Evolutionary conservation across 2,797 vertebrate species (phyloP).

Genomic region (Novumbra hubbsi): DNA sequence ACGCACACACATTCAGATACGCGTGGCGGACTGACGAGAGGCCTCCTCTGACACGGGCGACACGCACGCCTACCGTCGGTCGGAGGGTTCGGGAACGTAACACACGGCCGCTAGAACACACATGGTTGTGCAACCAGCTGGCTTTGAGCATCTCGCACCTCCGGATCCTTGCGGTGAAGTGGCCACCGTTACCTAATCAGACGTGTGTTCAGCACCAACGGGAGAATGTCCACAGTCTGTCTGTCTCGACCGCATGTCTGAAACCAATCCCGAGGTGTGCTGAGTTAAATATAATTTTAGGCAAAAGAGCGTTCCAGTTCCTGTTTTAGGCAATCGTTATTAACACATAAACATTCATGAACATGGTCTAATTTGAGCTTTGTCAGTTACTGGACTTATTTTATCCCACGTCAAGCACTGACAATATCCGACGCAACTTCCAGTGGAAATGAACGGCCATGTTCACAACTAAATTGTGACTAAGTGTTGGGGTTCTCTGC

Average conservation of each 20-base stretch:
- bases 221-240: not conserved
- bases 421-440: too few species aligned
- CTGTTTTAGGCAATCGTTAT: too few species aligned
- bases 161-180: not conserved
- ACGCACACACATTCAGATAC: not conserved
- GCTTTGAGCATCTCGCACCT: not conserved
- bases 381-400: too few species aligned
- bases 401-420: too few species aligned
- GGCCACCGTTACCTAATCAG: not conserved
- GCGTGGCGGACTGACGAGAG: constrained; percentile 17
- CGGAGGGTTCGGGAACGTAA: too few species aligned
- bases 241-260: too few species aligned
- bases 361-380: too few species aligned
- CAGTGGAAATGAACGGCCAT: too few species aligned
- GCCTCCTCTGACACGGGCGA: constrained; percentile 11
- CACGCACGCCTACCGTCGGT: not conserved
- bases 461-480: too few species aligned
- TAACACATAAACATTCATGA: too few species aligned
- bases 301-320: too few species aligned
- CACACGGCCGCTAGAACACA: not conserved
- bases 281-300: constrained; percentile 15
- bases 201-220: not conserved
- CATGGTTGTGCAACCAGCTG: not conserved
- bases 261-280: constrained; percentile 16
- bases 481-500: too few species aligned